Evolutionary conservation across 2,113 vertebrate genomes (phyloP).

Genomic region (Gnathonemus echidnorhynchus): DNA sequence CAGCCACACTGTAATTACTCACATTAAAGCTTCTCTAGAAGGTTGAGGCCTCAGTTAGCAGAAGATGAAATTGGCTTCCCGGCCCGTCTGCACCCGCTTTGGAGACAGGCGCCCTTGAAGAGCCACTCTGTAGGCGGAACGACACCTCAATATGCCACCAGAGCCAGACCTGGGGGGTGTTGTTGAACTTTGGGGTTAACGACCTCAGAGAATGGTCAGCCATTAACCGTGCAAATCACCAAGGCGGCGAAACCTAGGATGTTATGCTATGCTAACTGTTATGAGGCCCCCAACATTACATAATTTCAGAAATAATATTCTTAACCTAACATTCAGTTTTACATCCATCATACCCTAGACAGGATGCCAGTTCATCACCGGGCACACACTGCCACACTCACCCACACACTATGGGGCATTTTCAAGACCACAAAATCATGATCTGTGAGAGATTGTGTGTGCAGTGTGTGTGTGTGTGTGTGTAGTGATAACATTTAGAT

Average conservation of each 20-base stretch:
- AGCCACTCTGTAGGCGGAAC: neutral
- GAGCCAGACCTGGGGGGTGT: neutral
- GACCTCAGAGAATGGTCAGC: neutral
- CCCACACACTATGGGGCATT: neutral
- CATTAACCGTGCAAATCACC: neutral
- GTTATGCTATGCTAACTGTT: neutral
- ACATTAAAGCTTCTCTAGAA: constrained; percentile 5
- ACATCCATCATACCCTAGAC: neutral
- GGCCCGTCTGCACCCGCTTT: neutral
- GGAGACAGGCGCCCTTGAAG: neutral
- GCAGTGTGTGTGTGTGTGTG: neutral
- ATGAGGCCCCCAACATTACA: neutral
- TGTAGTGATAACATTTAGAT: neutral
- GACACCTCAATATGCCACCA: neutral
- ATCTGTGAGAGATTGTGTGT: neutral
- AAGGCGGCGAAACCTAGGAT: neutral
- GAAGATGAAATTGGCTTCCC: neutral
- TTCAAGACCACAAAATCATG: neutral
- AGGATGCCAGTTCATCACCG: neutral
- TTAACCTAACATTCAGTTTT: neutral
- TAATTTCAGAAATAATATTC: neutral
- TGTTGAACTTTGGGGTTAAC: neutral
- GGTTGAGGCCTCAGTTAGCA: neutral
- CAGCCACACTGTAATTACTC: neutral
- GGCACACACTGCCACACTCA: neutral